phyloP scores from a whole-genome alignment of 92 coral and sea anemone species.

The Pocillopora grandis region DNA sequence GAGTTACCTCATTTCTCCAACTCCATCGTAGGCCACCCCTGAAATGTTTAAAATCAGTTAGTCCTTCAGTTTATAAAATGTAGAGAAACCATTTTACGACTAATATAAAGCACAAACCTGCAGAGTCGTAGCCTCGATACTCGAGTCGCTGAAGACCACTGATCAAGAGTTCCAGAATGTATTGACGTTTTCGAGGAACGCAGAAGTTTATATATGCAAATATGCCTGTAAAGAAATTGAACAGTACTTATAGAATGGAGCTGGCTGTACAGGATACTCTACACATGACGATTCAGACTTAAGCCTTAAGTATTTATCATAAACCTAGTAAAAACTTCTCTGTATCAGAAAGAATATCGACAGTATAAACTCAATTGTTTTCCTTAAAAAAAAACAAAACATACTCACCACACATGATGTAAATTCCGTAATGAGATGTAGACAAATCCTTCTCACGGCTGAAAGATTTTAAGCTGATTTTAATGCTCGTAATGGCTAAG shows the following conservation, averaged over 20 bases:
- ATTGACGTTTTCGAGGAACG: slow-evolving; percentile 89
- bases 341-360: neutral
- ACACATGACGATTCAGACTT: neutral
- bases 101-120: slow-evolving; percentile 61
- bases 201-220: slow-evolving; percentile 96
- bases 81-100: neutral
- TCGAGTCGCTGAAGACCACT: slow-evolving; percentile 92
- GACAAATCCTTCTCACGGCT: neutral
- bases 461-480: neutral
- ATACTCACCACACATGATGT: slow-evolving; percentile 77
- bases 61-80: neutral
- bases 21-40: slow-evolving; percentile 96
- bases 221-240: slow-evolving; percentile 65
- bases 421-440: neutral
- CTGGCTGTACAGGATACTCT: neutral
- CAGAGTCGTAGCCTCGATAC: slow-evolving; percentile 96
- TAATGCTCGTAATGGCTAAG: neutral
- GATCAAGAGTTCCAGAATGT: slow-evolving; percentile 84
- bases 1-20: slow-evolving; percentile 62
- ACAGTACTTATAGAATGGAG: neutral
- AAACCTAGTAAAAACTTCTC: neutral
- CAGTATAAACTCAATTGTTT: neutral
- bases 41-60: slow-evolving; percentile 10
- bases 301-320: neutral
- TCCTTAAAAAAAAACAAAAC: neutral